A percentile compares a stretch with the other conserved stretches of the same genome.
Conservation (phyloP, 92 coral and sea anemone species). For the Muricea muricata region DNA sequence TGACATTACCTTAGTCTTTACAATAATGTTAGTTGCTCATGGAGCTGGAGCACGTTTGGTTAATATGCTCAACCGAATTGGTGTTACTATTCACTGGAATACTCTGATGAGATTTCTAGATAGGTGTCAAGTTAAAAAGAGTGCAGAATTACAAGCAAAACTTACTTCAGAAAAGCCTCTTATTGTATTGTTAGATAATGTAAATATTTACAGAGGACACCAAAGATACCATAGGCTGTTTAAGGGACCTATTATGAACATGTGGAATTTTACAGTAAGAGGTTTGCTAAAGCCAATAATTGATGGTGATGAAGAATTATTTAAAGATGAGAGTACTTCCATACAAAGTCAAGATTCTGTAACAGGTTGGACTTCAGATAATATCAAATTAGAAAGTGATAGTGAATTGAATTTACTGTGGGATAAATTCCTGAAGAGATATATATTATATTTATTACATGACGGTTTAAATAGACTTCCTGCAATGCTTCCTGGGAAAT, state of each 20-base stretch:
- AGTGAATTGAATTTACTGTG: conserved; percentile 36
- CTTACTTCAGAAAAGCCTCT: neutral
- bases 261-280: conserved; percentile 4
- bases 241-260: neutral
- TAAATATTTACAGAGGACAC: neutral
- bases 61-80: conserved; percentile 44
- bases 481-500: neutral
- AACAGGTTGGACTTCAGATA: neutral
- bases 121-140: conserved; percentile 2
- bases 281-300: conserved; percentile 2
- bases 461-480: conserved; percentile 27
- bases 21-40: conserved; percentile 40
- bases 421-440: conserved; percentile 16
- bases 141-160: neutral
- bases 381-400: conserved; percentile 22
- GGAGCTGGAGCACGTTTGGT: conserved; percentile 54
- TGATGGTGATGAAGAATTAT: conserved; percentile 2
- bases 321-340: conserved; percentile 9
- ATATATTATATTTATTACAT: conserved; percentile 1
- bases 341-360: conserved; percentile 35
- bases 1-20: conserved; percentile 42
- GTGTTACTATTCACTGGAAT: conserved; percentile 51
- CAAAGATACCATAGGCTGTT: neutral
- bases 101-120: conserved; percentile 44
- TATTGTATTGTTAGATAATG: neutral